Percentiles rank a stretch among this genome's conserved stretches.
These are phyloP conservation scores for Aurelia sp. DNA, from an alignment of 30 jellyfish, hydroid and myxozoan genomes.

Conservation along the genomic window DNA sequence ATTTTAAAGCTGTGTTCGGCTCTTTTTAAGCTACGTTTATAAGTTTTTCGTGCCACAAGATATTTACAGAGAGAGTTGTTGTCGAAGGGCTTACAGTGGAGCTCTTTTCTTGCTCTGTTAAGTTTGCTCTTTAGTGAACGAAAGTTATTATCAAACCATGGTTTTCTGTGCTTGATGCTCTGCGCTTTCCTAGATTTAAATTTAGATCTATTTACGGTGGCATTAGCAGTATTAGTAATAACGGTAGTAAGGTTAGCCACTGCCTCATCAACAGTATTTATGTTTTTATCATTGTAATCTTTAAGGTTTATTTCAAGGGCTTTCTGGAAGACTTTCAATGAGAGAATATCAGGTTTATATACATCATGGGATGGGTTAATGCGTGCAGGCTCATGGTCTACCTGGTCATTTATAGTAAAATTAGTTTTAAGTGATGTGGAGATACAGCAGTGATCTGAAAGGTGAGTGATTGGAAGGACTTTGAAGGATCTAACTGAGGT, in stretches of 20 bases:
- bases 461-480: not conserved
- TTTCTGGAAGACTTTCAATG: not conserved
- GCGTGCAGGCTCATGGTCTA: not conserved
- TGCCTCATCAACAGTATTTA: not conserved
- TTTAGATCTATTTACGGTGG: not conserved
- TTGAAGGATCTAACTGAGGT: not conserved
- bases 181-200: not conserved
- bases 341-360: not conserved
- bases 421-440: not conserved
- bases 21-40: not conserved
- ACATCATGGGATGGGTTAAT: not conserved
- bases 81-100: not conserved
- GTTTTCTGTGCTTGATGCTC: not conserved
- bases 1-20: slow-evolving; percentile 14
- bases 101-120: slow-evolving; percentile 2
- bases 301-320: not conserved
- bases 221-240: not conserved
- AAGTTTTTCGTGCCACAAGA: not conserved
- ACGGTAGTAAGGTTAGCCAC: not conserved
- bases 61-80: not conserved
- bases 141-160: slow-evolving; percentile 10
- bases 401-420: not conserved
- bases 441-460: not conserved
- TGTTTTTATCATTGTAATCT: not conserved
- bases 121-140: slow-evolving; percentile 3